Base-by-base conservation (phyloP, 2,888 invertebrate species). In the Balanococcus diminutus region DNA sequence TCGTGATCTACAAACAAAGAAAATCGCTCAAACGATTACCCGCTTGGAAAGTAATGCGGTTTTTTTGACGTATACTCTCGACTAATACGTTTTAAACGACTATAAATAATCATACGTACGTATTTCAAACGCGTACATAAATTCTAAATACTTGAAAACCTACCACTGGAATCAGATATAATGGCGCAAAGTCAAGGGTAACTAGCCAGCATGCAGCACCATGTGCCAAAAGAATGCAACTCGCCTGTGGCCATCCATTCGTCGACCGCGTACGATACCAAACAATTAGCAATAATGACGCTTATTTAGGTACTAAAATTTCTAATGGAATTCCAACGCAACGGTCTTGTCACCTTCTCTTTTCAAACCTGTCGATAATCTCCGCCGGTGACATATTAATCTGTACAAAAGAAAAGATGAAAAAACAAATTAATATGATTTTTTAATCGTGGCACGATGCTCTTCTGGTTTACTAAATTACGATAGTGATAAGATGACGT, bases 151-250 rank as follows among this genome's bases (percentile, higher is more conserved):
- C 31, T 39, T 32, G 22, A 81, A 81, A 22, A 19, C 11, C 28
- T 81, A 39, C 19, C 56, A 56, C 56, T 22, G 22, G 56, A 42
- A 11, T 42, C 25, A 14, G 67, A 67, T 67, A 67, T 67, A 67
- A 67, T 67, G 28, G 67, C 31, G 32, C 75, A 79, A 79, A 79
- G 75, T 79, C 75, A 79, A 79, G 75, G 75, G 75, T 36, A 79
- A 79, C 75, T 36, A 36, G 75, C 32, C 28, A 31, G 72, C 28
- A 72, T 28, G 36, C 28, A 31, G 72, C 28, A 72, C 67, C 75
- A 79, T 79, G 75, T 79, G 75, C 75, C 9, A 36, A 79, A 79
- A 79, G 75, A 36, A 79, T 79, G 31, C 75, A 79, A 32, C 1
- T 79, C 9, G 75, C 75, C 36, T 1, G 1, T 11, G 75, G 75